Evolutionary conservation across 2,888 invertebrate species (phyloP).

Genomic region (Drosophila phalerata): DNA sequence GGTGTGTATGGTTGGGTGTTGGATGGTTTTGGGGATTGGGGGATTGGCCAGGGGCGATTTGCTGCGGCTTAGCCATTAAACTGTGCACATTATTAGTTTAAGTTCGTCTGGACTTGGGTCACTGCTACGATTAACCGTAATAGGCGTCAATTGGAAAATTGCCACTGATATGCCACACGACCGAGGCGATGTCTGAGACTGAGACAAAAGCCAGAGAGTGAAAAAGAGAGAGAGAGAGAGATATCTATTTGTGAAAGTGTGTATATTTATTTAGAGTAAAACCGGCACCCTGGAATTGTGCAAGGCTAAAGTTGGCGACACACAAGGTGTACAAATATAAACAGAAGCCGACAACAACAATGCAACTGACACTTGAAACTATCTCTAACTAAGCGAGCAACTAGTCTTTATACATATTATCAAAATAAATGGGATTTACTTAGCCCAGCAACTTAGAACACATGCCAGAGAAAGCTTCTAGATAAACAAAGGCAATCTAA

Average conservation of each 20-base stretch:
- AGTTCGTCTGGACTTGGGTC: constrained; percentile 81
- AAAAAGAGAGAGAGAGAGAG: not conserved
- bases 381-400: constrained; percentile 8
- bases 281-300: constrained; percentile 26
- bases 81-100: constrained; percentile 80
- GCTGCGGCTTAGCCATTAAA: constrained; percentile 79
- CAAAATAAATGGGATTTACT: constrained; percentile 10
- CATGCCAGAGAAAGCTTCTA: not conserved
- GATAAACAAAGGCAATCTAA: constrained; percentile 3
- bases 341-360: constrained; percentile 6
- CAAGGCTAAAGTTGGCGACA: constrained; percentile 34
- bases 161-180: constrained; percentile 71
- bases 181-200: constrained; percentile 24
- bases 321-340: constrained; percentile 24
- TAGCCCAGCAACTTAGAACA: not conserved
- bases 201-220: constrained; percentile 24
- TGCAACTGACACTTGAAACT: constrained; percentile 8
- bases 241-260: not conserved
- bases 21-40: constrained; percentile 23
- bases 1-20: constrained; percentile 28
- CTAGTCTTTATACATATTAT: constrained; percentile 3
- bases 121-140: constrained; percentile 79
- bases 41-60: constrained; percentile 53
- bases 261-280: constrained; percentile 5
- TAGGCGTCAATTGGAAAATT: constrained; percentile 81